Conservation (phyloP, 1,140 invertebrate genomes). For the Orius insidiosus region DNA sequence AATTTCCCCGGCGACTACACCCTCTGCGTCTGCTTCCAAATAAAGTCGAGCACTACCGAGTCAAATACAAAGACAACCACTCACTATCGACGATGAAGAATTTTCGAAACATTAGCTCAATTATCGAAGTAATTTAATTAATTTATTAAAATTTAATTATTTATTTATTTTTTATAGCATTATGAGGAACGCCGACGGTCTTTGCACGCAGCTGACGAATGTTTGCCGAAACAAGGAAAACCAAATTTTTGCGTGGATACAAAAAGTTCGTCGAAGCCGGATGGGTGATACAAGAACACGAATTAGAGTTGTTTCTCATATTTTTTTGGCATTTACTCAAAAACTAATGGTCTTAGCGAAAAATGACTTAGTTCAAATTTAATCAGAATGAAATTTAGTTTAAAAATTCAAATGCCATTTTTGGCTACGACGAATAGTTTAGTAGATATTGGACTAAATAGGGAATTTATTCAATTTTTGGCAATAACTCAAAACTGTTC, state of each 20-base stretch:
- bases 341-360: too few species aligned
- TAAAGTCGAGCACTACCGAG: slow-evolving; percentile 80
- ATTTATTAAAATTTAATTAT: too few species aligned
- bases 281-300: slow-evolving; percentile 78
- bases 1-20: slow-evolving; percentile 99
- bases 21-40: slow-evolving; percentile 87
- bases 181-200: slow-evolving; percentile 94
- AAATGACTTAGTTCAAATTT: too few species aligned
- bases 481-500: too few species aligned
- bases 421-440: too few species aligned
- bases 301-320: too few species aligned
- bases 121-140: slow-evolving; percentile 67
- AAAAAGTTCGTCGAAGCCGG: slow-evolving; percentile 67
- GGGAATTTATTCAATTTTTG: too few species aligned
- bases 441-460: too few species aligned
- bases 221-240: slow-evolving; percentile 63
- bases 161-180: slow-evolving; percentile 60
- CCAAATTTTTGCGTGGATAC: slow-evolving; percentile 48
- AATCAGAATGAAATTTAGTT: too few species aligned
- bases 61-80: slow-evolving; percentile 60
- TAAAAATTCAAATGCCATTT: too few species aligned
- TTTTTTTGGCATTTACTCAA: too few species aligned
- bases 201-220: slow-evolving; percentile 82
- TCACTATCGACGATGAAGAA: slow-evolving; percentile 97
- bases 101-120: slow-evolving; percentile 91